A percentile compares a stretch with the other conserved stretches of the same genome.
phyloP scores from a whole-genome alignment of 1,140 invertebrate species.

The Pseudomyrmex gracilis region DNA sequence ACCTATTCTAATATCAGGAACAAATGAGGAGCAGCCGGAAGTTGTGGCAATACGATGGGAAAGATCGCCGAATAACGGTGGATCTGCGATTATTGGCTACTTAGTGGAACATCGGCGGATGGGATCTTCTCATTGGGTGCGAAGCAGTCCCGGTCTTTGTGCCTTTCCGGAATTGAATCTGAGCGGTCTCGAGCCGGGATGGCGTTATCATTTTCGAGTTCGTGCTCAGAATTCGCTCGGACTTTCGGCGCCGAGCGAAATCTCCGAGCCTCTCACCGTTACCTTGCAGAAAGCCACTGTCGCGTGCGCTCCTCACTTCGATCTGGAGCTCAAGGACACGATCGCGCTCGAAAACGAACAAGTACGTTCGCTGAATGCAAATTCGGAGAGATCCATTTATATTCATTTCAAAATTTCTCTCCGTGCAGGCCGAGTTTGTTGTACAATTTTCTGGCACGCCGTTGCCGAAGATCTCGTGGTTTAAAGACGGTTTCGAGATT shows the following conservation, averaged over 20 bases:
- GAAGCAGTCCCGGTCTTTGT: constrained; percentile 90
- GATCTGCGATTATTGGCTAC: constrained; percentile 94
- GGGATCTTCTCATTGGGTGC: constrained; percentile 91
- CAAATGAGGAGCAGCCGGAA: constrained; percentile 90
- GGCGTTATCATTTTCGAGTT: constrained; percentile 95
- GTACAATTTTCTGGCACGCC: constrained; percentile 94
- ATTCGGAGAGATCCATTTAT: neutral
- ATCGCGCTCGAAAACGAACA: constrained; percentile 92
- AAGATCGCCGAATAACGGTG: constrained; percentile 93
- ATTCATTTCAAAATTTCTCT: constrained; percentile 1
- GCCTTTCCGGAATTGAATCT: constrained; percentile 90
- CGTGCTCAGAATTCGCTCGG: constrained; percentile 95
- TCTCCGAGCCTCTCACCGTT: constrained; percentile 92
- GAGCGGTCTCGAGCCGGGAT: constrained; percentile 93
- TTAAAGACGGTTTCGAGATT: constrained; percentile 94
- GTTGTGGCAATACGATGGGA: constrained; percentile 96
- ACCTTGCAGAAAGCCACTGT: constrained; percentile 88
- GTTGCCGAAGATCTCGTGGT: constrained; percentile 96
- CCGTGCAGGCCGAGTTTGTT: constrained; percentile 89
- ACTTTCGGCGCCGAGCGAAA: constrained; percentile 90
- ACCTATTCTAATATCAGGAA: constrained; percentile 89
- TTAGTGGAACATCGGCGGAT: constrained; percentile 92
- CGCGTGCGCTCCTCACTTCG: constrained; percentile 89
- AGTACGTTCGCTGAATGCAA: constrained; percentile 73
- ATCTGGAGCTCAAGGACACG: constrained; percentile 88